phyloP scores from a whole-genome alignment of 2,888 invertebrate genomes.

The Ischnus inquisitorius region DNA sequence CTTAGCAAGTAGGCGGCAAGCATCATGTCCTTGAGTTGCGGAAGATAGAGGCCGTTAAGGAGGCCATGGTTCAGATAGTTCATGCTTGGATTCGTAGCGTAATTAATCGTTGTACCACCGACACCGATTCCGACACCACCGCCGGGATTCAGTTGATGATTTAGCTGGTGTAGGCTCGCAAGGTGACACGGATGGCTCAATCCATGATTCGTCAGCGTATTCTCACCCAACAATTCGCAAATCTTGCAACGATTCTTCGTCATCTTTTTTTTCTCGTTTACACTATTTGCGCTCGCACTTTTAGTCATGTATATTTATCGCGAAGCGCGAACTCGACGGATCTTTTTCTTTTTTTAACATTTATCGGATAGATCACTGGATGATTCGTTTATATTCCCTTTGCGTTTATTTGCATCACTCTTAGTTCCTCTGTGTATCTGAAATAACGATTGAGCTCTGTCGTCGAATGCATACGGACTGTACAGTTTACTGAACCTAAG shows the following conservation, averaged over 20 bases:
- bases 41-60: conserved; percentile 86
- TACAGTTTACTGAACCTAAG: background rate
- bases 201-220: conserved; percentile 76
- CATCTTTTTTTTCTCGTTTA: conserved; percentile 71
- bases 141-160: conserved; percentile 75
- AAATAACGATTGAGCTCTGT: conserved; percentile 49
- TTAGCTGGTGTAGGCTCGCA: conserved; percentile 78
- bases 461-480: background rate
- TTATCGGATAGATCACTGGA: background rate
- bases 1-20: conserved; percentile 89
- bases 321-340: background rate
- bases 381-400: conserved; percentile 22
- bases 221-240: conserved; percentile 80
- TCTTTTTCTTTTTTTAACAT: background rate
- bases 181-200: conserved; percentile 81
- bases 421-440: conserved; percentile 28
- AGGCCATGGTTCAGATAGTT: conserved; percentile 78
- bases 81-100: conserved; percentile 72
- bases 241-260: conserved; percentile 81
- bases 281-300: conserved; percentile 58
- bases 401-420: conserved; percentile 27
- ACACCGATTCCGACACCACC: conserved; percentile 66
- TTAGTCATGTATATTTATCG: conserved; percentile 51
- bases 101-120: conserved; percentile 75
- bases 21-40: conserved; percentile 89